Percentiles rank a stretch among this genome's conserved stretches.
Evolutionary conservation across 2,888 invertebrate species (phyloP).

Genomic region (Margaritifera margaritifera): DNA sequence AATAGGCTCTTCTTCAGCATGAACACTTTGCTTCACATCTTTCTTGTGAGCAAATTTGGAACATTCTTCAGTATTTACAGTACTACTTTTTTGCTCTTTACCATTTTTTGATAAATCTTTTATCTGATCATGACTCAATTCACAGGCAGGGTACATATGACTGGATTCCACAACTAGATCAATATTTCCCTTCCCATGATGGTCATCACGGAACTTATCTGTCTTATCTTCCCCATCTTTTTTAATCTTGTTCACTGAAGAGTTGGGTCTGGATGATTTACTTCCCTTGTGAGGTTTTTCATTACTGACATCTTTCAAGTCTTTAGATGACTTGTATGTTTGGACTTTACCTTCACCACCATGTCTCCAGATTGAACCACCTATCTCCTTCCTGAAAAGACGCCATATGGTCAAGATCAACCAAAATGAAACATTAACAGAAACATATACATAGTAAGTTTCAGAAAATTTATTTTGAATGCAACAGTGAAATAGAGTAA

Average conservation of each 20-base stretch:
- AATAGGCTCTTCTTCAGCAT: too few relatives aligned
- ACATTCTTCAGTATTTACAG: constrained; percentile 6
- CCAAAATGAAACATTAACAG: not conserved
- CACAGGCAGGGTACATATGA: too few relatives aligned
- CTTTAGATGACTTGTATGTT: constrained; percentile 50
- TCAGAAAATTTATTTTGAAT: too few relatives aligned
- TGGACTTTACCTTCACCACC: constrained; percentile 58
- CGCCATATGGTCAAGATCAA: not conserved
- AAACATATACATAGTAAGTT: not conserved
- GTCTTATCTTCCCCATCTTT: too few relatives aligned
- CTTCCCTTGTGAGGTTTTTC: not conserved
- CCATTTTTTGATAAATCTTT: constrained; percentile 4
- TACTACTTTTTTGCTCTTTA: constrained; percentile 7
- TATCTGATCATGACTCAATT: too few relatives aligned
- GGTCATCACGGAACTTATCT: too few relatives aligned
- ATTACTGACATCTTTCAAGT: constrained; percentile 29
- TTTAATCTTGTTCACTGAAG: not conserved
- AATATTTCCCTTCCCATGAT: too few relatives aligned
- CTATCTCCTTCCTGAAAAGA: constrained; percentile 53
- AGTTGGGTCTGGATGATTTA: constrained; percentile 1
- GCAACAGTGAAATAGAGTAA: too few relatives aligned
- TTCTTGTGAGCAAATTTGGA: not conserved
- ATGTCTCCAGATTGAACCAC: constrained; percentile 59
- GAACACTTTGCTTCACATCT: too few relatives aligned
- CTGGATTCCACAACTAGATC: too few relatives aligned